Percentiles rank a stretch among this genome's conserved stretches.
These are phyloP conservation scores for Pinna nobilis DNA, from an alignment of 1,140 invertebrate genomes.

Conservation along the genomic window DNA sequence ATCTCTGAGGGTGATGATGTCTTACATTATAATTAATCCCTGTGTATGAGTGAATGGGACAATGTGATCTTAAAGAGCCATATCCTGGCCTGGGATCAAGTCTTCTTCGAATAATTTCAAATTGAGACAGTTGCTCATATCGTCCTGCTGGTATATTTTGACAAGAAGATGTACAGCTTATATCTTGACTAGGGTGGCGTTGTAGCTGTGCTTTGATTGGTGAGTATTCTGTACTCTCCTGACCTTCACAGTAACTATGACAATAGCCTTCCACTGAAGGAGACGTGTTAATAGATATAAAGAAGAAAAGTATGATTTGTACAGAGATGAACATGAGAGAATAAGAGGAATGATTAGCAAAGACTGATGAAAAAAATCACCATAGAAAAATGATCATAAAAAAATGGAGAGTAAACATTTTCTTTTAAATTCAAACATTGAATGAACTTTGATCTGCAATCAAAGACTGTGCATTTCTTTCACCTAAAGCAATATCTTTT, in stretches of 20 bases:
- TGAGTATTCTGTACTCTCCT: constrained; percentile 1
- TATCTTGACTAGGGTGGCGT: constrained; percentile 8
- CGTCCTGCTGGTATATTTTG: background rate
- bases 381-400: too few relatives aligned
- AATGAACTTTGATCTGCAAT: background rate
- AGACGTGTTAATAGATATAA: background rate
- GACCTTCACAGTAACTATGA: constrained; percentile 6
- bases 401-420: too few relatives aligned
- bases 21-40: background rate
- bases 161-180: background rate
- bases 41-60: background rate
- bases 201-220: background rate
- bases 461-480: too few relatives aligned
- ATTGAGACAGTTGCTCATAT: constrained; percentile 6
- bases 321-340: too few relatives aligned
- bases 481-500: background rate
- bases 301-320: background rate
- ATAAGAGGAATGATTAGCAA: too few relatives aligned
- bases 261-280: constrained; percentile 7
- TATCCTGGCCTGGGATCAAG: background rate
- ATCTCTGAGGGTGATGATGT: too few relatives aligned
- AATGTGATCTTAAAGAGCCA: constrained; percentile 1
- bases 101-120: constrained; percentile 12
- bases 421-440: background rate
- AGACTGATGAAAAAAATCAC: too few relatives aligned